Evolutionary conservation across 2,797 vertebrate genomes (phyloP).

Genomic region (Hirundo rustica): DNA sequence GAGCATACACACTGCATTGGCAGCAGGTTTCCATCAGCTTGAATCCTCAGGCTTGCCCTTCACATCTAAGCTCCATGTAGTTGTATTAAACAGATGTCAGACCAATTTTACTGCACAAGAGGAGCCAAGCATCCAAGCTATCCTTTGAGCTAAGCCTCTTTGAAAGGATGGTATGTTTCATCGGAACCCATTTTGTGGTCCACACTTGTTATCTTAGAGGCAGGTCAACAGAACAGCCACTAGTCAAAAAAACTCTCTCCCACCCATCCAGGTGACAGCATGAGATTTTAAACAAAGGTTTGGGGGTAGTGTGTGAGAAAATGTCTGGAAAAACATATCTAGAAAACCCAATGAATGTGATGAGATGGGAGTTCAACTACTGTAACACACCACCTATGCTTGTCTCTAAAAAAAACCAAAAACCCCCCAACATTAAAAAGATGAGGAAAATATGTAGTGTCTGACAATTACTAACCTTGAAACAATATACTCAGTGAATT

Average conservation of each 20-base stretch:
- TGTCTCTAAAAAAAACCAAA: background rate
- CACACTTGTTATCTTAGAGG: background rate
- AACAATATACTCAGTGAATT: background rate
- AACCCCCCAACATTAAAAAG: background rate
- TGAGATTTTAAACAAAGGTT: background rate
- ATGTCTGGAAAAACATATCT: background rate
- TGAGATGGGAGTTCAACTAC: background rate
- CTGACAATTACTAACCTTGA: background rate
- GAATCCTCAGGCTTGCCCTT: conserved; percentile 36
- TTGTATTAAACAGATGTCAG: conserved; percentile 73
- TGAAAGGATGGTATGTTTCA: background rate
- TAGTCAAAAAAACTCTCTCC: background rate
- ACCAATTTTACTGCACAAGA: conserved; percentile 46
- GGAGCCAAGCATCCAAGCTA: conserved; percentile 44
- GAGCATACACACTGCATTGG: conserved; percentile 13
- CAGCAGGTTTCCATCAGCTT: conserved; percentile 61
- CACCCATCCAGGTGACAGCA: background rate
- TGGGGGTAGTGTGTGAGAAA: background rate
- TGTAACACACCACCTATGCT: background rate
- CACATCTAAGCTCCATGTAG: conserved; percentile 40
- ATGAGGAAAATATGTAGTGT: background rate
- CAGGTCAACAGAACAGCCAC: background rate
- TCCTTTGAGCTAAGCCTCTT: background rate
- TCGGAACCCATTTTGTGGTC: background rate
- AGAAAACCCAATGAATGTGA: background rate